Evolutionary conservation across 1,140 invertebrate genomes (phyloP).

Genomic region (Drosophila nikananu): DNA sequence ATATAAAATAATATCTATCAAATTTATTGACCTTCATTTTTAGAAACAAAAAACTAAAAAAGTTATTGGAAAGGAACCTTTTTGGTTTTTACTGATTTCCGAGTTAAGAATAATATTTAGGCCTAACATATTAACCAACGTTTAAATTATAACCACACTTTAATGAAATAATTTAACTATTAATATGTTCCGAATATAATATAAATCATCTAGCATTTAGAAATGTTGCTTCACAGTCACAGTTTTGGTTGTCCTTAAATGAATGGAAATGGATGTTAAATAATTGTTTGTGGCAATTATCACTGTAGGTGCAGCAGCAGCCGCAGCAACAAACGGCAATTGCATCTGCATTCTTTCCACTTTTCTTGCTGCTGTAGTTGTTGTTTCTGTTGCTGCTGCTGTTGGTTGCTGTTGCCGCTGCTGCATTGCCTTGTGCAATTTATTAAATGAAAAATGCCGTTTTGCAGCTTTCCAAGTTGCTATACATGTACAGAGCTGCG

Average conservation of each 20-base stretch:
- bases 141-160: no score
- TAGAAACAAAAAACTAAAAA: neutral
- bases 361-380: conserved; percentile 49
- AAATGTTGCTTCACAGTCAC: no score
- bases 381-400: conserved; percentile 17
- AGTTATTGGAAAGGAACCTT: neutral
- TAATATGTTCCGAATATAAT: neutral
- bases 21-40: neutral
- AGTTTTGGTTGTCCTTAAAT: no score
- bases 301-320: conserved; percentile 41
- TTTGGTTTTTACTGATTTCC: neutral
- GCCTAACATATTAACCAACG: no score
- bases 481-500: conserved; percentile 45
- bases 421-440: conserved; percentile 81
- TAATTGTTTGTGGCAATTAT: conserved; percentile 28
- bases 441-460: conserved; percentile 84
- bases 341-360: conserved; percentile 63
- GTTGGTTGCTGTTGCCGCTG: conserved; percentile 24
- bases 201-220: no score
- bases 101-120: neutral
- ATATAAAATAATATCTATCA: no score
- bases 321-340: conserved; percentile 50
- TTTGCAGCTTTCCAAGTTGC: conserved; percentile 83
- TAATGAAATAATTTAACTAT: neutral
- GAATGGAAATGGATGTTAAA: conserved; percentile 2